These are phyloP conservation scores for Podotricha telesiphe DNA, from an alignment of 2,888 invertebrate genomes.

Conservation along the genomic window DNA sequence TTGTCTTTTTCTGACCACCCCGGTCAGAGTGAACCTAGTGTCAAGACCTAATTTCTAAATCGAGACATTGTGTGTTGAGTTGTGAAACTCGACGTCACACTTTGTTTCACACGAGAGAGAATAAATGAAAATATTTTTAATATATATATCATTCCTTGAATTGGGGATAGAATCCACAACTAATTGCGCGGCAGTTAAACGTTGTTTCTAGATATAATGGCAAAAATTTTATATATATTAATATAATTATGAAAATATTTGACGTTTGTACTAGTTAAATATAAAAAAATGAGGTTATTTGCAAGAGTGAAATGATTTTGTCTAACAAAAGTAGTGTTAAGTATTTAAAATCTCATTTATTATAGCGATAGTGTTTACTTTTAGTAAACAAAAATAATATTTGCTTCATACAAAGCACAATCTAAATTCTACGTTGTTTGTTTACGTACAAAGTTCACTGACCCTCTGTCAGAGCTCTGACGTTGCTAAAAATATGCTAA, in stretches of 20 bases:
- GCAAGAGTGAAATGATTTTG: not conserved
- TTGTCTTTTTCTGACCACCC: too few relatives aligned
- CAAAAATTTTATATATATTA: too few relatives aligned
- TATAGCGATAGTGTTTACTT: conserved; percentile 22
- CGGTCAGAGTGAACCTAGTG: too few relatives aligned
- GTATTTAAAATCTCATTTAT: conserved; percentile 9
- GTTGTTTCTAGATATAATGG: too few relatives aligned
- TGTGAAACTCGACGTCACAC: too few relatives aligned
- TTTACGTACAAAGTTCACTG: conserved; percentile 38
- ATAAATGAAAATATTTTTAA: too few relatives aligned
- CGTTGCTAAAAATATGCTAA: conserved; percentile 68
- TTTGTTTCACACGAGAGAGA: too few relatives aligned
- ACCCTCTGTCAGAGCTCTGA: conserved; percentile 48
- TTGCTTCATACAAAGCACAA: conserved; percentile 21
- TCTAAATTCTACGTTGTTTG: conserved; percentile 29
- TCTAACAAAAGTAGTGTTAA: not conserved
- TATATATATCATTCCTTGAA: too few relatives aligned
- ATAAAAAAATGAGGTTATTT: not conserved
- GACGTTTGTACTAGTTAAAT: not conserved
- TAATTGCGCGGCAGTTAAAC: too few relatives aligned
- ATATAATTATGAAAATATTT: not conserved
- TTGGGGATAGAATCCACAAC: too few relatives aligned
- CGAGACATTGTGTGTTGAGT: too few relatives aligned
- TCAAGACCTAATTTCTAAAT: too few relatives aligned
- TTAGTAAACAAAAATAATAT: conserved; percentile 3